These are phyloP conservation scores for Edolisoma coerulescens DNA, from an alignment of 2,113 vertebrate species.

Conservation along the genomic window DNA sequence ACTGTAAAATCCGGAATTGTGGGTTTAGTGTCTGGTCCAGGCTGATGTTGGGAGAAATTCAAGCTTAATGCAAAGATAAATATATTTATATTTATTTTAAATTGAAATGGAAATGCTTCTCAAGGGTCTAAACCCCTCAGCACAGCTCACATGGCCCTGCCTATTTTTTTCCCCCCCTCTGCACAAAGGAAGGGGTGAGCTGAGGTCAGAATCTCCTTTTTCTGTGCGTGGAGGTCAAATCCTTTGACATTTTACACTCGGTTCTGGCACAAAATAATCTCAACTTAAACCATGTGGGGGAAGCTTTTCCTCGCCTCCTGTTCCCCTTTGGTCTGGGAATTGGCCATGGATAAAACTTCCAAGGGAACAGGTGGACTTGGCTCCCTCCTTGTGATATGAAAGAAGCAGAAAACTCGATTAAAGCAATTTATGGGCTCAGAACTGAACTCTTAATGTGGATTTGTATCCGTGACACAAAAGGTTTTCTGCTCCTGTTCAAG, in stretches of 20 bases:
- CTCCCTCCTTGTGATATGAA: conserved; percentile 45
- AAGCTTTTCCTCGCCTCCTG: background rate
- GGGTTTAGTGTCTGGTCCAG: background rate
- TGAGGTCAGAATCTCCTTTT: background rate
- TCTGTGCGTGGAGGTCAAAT: background rate
- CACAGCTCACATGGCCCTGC: background rate
- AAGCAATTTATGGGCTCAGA: background rate
- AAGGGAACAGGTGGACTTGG: conserved; percentile 51
- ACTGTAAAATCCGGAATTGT: background rate
- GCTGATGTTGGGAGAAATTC: background rate
- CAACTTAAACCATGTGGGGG: conserved; percentile 4
- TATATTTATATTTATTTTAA: background rate
- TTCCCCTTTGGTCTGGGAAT: conserved; percentile 13
- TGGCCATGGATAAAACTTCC: conserved; percentile 12
- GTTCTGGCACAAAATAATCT: conserved; percentile 2
- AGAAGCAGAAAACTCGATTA: conserved; percentile 48
- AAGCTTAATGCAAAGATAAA: background rate
- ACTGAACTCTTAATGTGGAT: background rate
- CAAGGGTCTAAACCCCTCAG: background rate
- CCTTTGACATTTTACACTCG: conserved; percentile 8
- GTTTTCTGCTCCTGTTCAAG: background rate
- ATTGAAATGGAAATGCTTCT: background rate
- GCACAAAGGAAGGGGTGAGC: background rate
- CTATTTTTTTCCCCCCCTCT: background rate
- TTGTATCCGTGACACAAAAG: conserved; percentile 5